Evolutionary conservation across 2,113 vertebrate species (phyloP).

Genomic region (Zosterops lateralis): DNA sequence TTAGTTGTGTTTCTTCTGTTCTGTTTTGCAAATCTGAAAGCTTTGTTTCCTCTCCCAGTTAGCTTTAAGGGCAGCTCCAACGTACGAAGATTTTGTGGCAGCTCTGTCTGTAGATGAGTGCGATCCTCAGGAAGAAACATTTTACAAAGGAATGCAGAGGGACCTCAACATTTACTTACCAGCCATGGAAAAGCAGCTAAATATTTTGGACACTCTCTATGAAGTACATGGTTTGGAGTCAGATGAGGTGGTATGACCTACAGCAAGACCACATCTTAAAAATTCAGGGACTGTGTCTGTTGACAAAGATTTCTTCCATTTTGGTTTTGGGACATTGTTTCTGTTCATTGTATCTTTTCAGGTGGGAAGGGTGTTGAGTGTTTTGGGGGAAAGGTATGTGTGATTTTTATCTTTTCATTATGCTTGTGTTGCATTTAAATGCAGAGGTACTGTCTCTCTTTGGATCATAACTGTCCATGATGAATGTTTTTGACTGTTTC

Average conservation of each 20-base stretch:
- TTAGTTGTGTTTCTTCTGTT: neutral
- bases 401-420: slow-evolving; percentile 10
- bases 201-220: slow-evolving; percentile 89
- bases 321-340: neutral
- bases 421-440: slow-evolving; percentile 46
- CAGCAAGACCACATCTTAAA: slow-evolving; percentile 4
- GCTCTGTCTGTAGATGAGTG: slow-evolving; percentile 85
- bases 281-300: slow-evolving; percentile 71
- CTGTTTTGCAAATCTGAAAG: neutral
- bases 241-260: slow-evolving; percentile 91
- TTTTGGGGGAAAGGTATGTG: neutral
- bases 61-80: slow-evolving; percentile 91
- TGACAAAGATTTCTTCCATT: slow-evolving; percentile 12
- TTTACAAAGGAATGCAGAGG: slow-evolving; percentile 82
- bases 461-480: neutral
- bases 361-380: neutral
- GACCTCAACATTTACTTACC: slow-evolving; percentile 91
- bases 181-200: slow-evolving; percentile 92
- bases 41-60: slow-evolving; percentile 75
- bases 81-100: slow-evolving; percentile 86
- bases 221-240: slow-evolving; percentile 93
- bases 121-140: slow-evolving; percentile 83
- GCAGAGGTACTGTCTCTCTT: slow-evolving; percentile 67
- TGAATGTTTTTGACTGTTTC: neutral
- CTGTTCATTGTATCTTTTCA: slow-evolving; percentile 43